Percentiles rank a stretch among this genome's conserved stretches.
Evolutionary conservation across 2,113 vertebrate species (phyloP).

Genomic region (Opisthocomus hoazin): DNA sequence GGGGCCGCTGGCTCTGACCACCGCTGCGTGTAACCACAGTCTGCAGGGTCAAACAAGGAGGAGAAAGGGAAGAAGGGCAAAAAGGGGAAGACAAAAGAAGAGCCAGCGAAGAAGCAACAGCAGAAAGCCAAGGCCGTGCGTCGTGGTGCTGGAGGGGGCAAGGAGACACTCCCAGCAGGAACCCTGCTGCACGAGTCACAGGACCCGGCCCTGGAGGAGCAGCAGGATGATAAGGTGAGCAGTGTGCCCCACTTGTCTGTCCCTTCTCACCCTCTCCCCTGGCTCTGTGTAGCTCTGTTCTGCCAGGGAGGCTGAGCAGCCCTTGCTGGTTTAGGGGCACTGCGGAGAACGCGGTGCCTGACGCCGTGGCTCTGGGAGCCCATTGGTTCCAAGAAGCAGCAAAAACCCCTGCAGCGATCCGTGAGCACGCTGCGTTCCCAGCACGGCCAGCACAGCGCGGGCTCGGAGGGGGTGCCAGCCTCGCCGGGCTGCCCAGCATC

Average conservation of each 20-base stretch:
- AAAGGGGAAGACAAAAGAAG: constrained; percentile 86
- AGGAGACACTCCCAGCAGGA: neutral
- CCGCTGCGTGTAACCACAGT: constrained; percentile 64
- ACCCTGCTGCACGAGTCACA: constrained; percentile 50
- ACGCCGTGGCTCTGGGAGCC: neutral
- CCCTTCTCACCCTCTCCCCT: neutral
- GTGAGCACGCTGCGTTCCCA: fast-evolving
- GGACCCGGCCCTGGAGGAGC: constrained; percentile 68
- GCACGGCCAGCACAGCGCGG: neutral
- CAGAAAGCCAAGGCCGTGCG: constrained; percentile 71
- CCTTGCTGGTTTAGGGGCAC: neutral
- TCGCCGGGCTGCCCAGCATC: fast-evolving
- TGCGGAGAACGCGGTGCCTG: neutral
- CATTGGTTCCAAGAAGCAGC: neutral
- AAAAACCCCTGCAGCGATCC: neutral
- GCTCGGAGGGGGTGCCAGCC: fast-evolving
- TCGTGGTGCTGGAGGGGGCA: constrained; percentile 4
- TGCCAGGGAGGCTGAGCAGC: neutral
- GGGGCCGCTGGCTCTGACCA: neutral
- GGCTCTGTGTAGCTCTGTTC: neutral
- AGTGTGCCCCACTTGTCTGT: fast-evolving
- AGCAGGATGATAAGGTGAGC: constrained; percentile 83
- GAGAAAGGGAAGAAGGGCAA: constrained; percentile 88
- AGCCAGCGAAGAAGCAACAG: constrained; percentile 69
- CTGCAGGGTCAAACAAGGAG: constrained; percentile 85